Percentiles rank a stretch among this genome's conserved stretches.
These are phyloP conservation scores for Pararge aegeria DNA, from an alignment of 1,140 invertebrate genomes.

Conservation along the genomic window DNA sequence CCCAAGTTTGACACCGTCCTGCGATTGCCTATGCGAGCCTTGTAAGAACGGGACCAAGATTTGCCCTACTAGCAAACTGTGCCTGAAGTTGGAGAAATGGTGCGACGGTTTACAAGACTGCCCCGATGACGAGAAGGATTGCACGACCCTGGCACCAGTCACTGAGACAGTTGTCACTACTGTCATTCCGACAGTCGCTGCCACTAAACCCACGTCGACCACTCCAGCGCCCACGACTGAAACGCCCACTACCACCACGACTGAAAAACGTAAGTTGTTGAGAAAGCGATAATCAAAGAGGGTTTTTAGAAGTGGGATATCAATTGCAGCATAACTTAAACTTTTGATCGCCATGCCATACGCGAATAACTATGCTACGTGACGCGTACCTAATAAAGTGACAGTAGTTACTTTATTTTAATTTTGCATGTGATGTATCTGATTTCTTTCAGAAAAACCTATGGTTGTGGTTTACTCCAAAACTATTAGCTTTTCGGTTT, in stretches of 20 bases:
- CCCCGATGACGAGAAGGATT: slow-evolving; percentile 89
- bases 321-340: no score
- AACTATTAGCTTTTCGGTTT: no score
- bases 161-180: slow-evolving; percentile 42
- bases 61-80: slow-evolving; percentile 88
- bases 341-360: no score
- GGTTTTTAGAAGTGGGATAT: no score
- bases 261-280: slow-evolving; percentile 48
- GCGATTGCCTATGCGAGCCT: slow-evolving; percentile 87
- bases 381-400: no score
- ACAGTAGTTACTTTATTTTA: no score
- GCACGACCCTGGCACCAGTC: slow-evolving; percentile 64
- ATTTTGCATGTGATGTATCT: no score
- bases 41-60: slow-evolving; percentile 83
- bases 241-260: slow-evolving; percentile 36
- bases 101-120: slow-evolving; percentile 92
- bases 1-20: slow-evolving; percentile 78
- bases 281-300: no score
- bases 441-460: no score
- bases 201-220: slow-evolving; percentile 33
- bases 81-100: slow-evolving; percentile 86
- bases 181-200: slow-evolving; percentile 30
- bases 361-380: no score
- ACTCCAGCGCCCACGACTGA: slow-evolving; percentile 37
- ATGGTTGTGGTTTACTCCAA: no score